Conservation (phyloP, 2,888 invertebrate species). For the Tipula vernalis region DNA sequence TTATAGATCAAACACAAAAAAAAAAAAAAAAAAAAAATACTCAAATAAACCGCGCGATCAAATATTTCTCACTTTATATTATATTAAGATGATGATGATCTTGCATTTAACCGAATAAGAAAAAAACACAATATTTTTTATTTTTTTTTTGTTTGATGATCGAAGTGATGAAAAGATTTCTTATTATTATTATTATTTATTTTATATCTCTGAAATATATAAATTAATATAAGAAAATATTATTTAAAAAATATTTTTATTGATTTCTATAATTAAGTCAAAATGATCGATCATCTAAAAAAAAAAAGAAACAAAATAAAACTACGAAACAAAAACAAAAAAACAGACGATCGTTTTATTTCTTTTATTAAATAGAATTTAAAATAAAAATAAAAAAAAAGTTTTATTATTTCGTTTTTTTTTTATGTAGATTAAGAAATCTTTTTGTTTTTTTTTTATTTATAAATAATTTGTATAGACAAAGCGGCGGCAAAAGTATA, state of each 20-base stretch:
- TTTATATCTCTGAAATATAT: slow-evolving; percentile 4
- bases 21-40: background rate
- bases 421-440: background rate
- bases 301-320: background rate
- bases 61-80: background rate
- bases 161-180: background rate
- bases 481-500: background rate
- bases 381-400: background rate
- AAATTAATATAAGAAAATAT: background rate
- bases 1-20: background rate
- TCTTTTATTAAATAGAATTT: background rate
- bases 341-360: background rate
- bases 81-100: background rate
- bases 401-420: background rate
- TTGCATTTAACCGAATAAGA: background rate
- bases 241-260: slow-evolving; percentile 6
- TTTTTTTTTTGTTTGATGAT: background rate
- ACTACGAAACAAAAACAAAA: background rate
- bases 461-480: background rate
- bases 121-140: background rate
- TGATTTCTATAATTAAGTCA: slow-evolving; percentile 10
- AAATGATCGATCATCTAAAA: background rate
- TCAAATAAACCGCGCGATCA: background rate
- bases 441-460: background rate
- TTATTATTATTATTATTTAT: background rate